Evolutionary conservation across 2,888 invertebrate genomes (phyloP), one percentile per base, ranked within the genome.

Genomic region (Xestia c-nigrum): DNA sequence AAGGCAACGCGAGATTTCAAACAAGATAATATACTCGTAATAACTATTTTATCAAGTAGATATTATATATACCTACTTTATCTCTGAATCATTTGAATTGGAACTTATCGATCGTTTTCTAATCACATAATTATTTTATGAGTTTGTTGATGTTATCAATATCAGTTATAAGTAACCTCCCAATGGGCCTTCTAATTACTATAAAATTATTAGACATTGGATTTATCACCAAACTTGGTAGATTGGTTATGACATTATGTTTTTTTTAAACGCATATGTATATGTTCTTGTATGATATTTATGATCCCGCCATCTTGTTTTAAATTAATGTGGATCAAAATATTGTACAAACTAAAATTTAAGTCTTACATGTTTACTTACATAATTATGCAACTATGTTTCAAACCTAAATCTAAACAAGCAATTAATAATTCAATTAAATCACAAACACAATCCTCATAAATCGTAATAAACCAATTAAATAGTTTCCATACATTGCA

Each of bases 401-500:
- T 43, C 80, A 55, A 55, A 43, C 5, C 40, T 7, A 31, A 0
- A 12, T 59, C 50, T 52, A 59, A 65, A 75, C 55, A 68, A 57
- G 38, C 57, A 70, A 59, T 59, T 50, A 16, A 59, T 57, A 77
- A 64, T 64, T 50, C 65, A 66, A 78, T 57, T 68, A 46, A 75
- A 75, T 71, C n/a, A n/a, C 31, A 61, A 75, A 78, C 64, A 67
- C 43, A 61, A 78, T 61, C 40, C 46, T 64, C 72, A 79, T 71
- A 73, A 71, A 83, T 76, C 24, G 38, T 19, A 16, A 50, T 83
- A 72, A 75, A 75, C 67, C 73, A 76, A 83, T 83, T 79, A 61
- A 76, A 83, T 79, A 76, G 83, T 76, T 83, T 68, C 63, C 72
- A 72, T 69, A 61, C 57, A 78, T 78, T 70, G 69, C 66, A 83